Base-by-base conservation (phyloP, 1,140 invertebrate genomes). In the Euura saliciscinereae region DNA sequence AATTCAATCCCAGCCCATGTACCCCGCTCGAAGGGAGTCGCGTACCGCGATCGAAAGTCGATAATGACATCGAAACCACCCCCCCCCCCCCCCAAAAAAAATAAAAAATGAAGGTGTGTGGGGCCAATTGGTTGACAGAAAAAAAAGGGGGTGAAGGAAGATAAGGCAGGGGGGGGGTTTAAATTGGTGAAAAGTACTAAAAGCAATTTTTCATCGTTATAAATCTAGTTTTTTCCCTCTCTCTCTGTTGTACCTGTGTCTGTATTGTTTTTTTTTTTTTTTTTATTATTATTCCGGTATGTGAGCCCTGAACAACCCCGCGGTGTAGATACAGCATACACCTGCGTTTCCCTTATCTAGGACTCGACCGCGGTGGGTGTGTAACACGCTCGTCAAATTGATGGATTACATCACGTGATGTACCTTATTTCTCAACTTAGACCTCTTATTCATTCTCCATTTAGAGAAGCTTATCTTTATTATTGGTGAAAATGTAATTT, bases 381-480 rank as follows among this genome's bases (percentile, higher is more conserved):
- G 51, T 59, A 59, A 59, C 51, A 59, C 51, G 51, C 51, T 59
- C 51, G 51, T 59, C 51, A 59, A n/a, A 59, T 8, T 59, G 51
- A 59, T 59, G 51, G 51, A 59, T 59, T 59, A 59, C 51, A 4
- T 59, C 51, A 59, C 51, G 51, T 59, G 51, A 59, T 59, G 28
- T 28, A 8, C 51, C 51, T 59, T 59, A 59, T 59, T 59, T n/a
- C 51, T 4, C 13, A 59, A 59, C 51, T 59, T 59, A 28, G 28
- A 0, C 51, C 0, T 59, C 51, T 59, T 59, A 8, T 8, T 59
- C 28, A 28, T 28, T 28, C 28, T 28, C 28, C 28, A 28, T 28
- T 28, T 28, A 28, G 28, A 28, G 28, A 28, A 28, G 28, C 28
- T 28, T 28, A 28, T 28, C 28, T 28, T 28, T 28, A 28, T 28